Base-by-base conservation (phyloP, 2,888 invertebrate species). In the Onchidella celtica region DNA sequence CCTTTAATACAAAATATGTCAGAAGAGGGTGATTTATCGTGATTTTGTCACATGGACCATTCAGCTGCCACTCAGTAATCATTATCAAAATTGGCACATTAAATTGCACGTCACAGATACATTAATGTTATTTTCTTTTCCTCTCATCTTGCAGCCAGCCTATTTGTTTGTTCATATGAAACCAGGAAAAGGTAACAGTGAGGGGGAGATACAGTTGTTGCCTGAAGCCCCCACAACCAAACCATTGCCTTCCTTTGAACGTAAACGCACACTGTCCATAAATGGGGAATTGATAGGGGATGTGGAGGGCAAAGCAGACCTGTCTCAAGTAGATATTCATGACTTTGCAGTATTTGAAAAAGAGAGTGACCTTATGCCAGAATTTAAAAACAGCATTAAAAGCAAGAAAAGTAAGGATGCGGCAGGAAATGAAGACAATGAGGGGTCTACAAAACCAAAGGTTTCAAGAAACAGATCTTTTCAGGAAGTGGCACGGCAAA, bases 71-170 rank as follows among this genome's bases (percentile, higher is more conserved):
- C n/a, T n/a, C n/a, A n/a, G n/a, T n/a, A n/a, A n/a, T n/a, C n/a
- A n/a, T n/a, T n/a, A n/a, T n/a, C n/a, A n/a, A n/a, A n/a, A n/a
- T n/a, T n/a, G n/a, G n/a, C n/a, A n/a, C n/a, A n/a, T n/a, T n/a
- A n/a, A n/a, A n/a, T n/a, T n/a, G n/a, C n/a, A n/a, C n/a, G n/a
- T n/a, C n/a, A n/a, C n/a, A n/a, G n/a, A n/a, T n/a, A n/a, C n/a
- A n/a, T n/a, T n/a, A n/a, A n/a, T n/a, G n/a, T n/a, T n/a, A n/a
- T n/a, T n/a, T n/a, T n/a, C n/a, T n/a, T n/a, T n/a, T n/a, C n/a
- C n/a, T n/a, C n/a, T n/a, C n/a, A n/a, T n/a, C n/a, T 78, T 85
- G 59, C 91, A 92, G 92, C 93, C 92, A 59, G 91, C 92, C 70
- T 91, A 88, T 85, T 87, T 93, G 85, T 88, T 85, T 83, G 73